Percentiles rank a stretch among this genome's conserved stretches.
phyloP scores from a whole-genome alignment of 2,113 vertebrate genomes.

The Nanorana parkeri region DNA sequence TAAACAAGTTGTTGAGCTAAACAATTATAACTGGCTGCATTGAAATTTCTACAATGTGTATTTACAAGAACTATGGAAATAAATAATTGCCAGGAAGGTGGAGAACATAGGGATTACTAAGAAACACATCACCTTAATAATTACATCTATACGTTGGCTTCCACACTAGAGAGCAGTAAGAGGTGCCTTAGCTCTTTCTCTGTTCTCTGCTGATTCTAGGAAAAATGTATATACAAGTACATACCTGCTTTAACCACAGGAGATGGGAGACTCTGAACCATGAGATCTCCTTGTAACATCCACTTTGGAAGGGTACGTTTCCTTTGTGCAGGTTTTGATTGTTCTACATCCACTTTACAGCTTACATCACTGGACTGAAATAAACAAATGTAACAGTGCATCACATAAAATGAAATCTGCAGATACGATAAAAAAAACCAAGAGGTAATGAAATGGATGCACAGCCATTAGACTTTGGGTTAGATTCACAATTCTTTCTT shows the following conservation, averaged over 20 bases:
- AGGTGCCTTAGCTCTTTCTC: background rate
- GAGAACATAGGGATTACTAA: background rate
- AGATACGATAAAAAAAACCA: too few species aligned
- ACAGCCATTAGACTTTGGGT: too few species aligned
- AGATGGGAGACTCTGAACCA: constrained; percentile 59
- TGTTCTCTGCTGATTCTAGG: background rate
- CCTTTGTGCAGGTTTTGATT: constrained; percentile 58
- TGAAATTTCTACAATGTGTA: background rate
- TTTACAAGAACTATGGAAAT: background rate
- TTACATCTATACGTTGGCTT: background rate
- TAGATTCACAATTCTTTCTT: too few species aligned
- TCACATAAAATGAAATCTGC: background rate
- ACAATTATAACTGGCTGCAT: background rate
- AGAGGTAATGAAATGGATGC: too few species aligned
- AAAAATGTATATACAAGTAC: constrained; percentile 12
- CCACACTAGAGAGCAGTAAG: background rate
- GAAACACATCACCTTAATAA: background rate
- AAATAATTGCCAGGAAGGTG: background rate
- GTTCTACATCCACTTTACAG: constrained; percentile 48
- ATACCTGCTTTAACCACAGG: constrained; percentile 66
- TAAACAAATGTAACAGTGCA: background rate
- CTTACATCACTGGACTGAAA: constrained; percentile 66
- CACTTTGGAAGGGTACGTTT: constrained; percentile 85
- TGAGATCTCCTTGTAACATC: constrained; percentile 76
- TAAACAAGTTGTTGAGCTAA: background rate